These are phyloP conservation scores for Oligia strigilis DNA, from an alignment of 2,888 invertebrate species.

Conservation along the genomic window DNA sequence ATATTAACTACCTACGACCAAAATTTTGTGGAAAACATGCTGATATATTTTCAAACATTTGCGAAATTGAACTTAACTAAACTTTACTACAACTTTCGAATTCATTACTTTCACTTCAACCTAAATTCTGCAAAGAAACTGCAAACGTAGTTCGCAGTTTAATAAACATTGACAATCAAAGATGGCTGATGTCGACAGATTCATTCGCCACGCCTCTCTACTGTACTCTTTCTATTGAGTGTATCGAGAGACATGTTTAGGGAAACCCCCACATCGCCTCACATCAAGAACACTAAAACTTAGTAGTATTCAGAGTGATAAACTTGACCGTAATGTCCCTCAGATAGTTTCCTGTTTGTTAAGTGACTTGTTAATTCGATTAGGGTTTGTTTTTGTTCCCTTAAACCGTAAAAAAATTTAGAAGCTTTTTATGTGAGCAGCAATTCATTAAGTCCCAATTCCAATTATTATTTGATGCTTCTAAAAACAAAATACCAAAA, in stretches of 20 bases:
- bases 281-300: constrained; percentile 28
- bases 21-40: background rate
- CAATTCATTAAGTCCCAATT: constrained; percentile 14
- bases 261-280: background rate
- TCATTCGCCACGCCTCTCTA: constrained; percentile 49
- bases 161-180: constrained; percentile 42
- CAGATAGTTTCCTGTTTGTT: constrained; percentile 37
- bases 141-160: constrained; percentile 24
- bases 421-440: constrained; percentile 21
- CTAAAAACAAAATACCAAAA: constrained; percentile 28
- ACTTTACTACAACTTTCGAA: background rate
- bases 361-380: constrained; percentile 48
- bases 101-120: constrained; percentile 11
- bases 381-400: constrained; percentile 9
- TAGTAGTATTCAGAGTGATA: constrained; percentile 20
- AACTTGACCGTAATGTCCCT: constrained; percentile 20
- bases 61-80: constrained; percentile 9
- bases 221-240: constrained; percentile 49
- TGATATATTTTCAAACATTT: constrained; percentile 4
- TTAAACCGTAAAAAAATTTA: background rate
- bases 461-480: background rate
- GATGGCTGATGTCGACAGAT: constrained; percentile 26
- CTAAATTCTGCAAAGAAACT: constrained; percentile 18
- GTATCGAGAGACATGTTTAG: constrained; percentile 16
- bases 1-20: background rate